Percentiles rank a stretch among this genome's conserved stretches.
Conservation (phyloP, 2,797 vertebrate genomes). For the Salmo trutta region DNA sequence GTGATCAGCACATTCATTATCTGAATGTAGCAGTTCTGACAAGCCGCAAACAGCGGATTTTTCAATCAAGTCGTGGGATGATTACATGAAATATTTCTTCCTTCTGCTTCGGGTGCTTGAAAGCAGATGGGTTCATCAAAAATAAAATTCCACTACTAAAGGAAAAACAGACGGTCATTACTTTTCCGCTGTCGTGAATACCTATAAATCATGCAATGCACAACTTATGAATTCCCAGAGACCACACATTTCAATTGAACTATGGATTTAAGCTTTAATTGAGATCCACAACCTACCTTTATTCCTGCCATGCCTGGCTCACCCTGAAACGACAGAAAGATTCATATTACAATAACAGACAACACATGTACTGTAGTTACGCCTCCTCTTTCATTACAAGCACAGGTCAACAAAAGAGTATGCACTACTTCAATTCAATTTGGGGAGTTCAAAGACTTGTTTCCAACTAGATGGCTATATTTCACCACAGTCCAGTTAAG, state of each 20-base stretch:
- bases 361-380: background rate
- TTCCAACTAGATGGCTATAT: conserved; percentile 19
- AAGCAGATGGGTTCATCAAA: conserved; percentile 6
- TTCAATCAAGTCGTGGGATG: conserved; percentile 21
- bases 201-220: background rate
- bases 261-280: background rate
- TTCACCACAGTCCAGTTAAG: conserved; percentile 7
- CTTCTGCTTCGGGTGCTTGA: conserved; percentile 12
- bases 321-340: conserved; percentile 77
- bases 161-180: background rate
- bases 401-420: conserved; percentile 7
- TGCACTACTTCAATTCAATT: conserved; percentile 17
- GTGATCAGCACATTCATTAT: conserved; percentile 4
- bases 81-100: conserved; percentile 18
- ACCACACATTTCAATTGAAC: background rate
- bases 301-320: conserved; percentile 88
- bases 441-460: conserved; percentile 8
- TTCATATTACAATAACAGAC: background rate
- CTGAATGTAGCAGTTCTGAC: conserved; percentile 5
- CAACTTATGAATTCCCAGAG: background rate
- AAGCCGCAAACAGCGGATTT: conserved; percentile 16
- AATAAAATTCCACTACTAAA: background rate
- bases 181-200: background rate
- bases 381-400: background rate
- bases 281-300: conserved; percentile 81